Conservation (phyloP, 2,797 vertebrate species). For the Cuculus canorus region DNA sequence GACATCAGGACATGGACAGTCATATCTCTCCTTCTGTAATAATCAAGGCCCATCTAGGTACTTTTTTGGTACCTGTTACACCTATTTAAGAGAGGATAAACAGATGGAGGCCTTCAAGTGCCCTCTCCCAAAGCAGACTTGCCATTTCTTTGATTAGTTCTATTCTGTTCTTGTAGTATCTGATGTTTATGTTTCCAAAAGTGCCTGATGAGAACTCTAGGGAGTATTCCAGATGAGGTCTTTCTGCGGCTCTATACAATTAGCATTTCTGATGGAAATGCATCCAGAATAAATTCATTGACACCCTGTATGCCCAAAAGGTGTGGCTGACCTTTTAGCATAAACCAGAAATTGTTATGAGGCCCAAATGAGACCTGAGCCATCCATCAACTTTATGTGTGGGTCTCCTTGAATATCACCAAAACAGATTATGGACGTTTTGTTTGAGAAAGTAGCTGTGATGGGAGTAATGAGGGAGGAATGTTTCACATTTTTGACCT, state of each 20-base stretch:
- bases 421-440: background rate
- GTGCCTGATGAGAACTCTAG: background rate
- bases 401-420: background rate
- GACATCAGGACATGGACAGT: background rate
- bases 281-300: conserved; percentile 9
- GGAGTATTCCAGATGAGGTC: background rate
- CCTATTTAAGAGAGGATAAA: background rate
- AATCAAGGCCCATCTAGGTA: background rate
- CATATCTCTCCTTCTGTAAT: background rate
- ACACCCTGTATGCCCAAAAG: background rate
- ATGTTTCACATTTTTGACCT: background rate
- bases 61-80: background rate
- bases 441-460: background rate
- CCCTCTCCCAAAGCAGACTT: background rate
- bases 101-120: background rate
- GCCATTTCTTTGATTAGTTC: background rate
- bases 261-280: background rate
- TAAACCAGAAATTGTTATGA: background rate
- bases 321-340: background rate
- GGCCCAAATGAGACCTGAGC: background rate
- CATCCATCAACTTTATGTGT: background rate
- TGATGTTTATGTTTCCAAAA: background rate
- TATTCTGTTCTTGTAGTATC: background rate
- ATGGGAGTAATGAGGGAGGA: background rate
- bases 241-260: background rate